Conservation (phyloP, 2,797 vertebrate species). For the Anisognathus igniventris region DNA sequence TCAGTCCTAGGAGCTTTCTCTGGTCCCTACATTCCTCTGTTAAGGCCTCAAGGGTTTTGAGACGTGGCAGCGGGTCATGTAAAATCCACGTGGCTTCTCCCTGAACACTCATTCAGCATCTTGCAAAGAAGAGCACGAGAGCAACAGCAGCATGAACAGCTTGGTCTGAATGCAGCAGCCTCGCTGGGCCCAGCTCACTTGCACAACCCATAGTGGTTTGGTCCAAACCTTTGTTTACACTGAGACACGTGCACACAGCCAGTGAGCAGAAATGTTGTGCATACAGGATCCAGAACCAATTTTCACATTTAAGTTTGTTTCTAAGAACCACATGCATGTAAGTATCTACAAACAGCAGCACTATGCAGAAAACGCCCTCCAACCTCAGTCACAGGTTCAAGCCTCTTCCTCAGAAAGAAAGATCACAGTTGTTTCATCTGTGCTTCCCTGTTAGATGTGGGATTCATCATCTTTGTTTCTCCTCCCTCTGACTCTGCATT, state of each 20-base stretch:
- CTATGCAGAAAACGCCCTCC: neutral
- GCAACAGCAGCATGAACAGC: neutral
- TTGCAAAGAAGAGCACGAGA: neutral
- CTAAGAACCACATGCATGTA: neutral
- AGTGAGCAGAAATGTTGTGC: neutral
- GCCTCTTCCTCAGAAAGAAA: neutral
- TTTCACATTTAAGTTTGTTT: neutral
- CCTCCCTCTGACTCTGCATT: neutral
- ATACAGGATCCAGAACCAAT: neutral
- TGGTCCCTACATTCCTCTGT: neutral
- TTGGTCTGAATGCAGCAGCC: neutral
- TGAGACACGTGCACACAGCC: accelerated
- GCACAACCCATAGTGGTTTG: neutral
- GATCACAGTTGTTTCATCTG: neutral
- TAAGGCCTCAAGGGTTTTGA: neutral
- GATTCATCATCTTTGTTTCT: neutral
- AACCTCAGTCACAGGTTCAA: neutral
- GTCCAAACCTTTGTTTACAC: neutral
- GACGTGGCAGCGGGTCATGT: neutral
- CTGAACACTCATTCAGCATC: neutral
- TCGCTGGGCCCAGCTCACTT: neutral
- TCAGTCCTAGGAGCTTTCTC: neutral
- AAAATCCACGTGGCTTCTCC: neutral
- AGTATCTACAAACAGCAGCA: neutral
- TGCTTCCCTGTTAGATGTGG: neutral